Conservation (phyloP, 2,888 invertebrate genomes). For the Diarsia dahlii region DNA sequence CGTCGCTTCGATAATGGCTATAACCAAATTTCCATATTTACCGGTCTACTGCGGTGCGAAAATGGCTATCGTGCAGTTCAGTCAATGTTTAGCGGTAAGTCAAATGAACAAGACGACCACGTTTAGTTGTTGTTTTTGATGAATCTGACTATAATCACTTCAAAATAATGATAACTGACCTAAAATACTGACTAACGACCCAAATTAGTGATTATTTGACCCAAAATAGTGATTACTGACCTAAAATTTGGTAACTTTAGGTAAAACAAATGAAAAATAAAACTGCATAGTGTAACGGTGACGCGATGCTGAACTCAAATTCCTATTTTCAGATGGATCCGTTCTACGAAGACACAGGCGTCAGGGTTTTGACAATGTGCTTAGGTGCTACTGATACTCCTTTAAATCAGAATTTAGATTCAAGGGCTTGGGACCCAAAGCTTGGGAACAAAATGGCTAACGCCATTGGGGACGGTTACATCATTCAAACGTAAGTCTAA, state of each 20-base stretch:
- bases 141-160: background rate
- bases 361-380: constrained; percentile 72
- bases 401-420: constrained; percentile 65
- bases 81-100: constrained; percentile 54
- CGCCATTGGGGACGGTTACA: background rate
- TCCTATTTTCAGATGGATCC: constrained; percentile 66
- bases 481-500: constrained; percentile 62
- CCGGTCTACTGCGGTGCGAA: constrained; percentile 76
- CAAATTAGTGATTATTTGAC: too few species aligned
- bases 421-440: constrained; percentile 56
- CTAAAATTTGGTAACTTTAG: background rate
- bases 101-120: background rate
- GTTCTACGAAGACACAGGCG: constrained; percentile 68
- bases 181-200: background rate
- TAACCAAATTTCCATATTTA: constrained; percentile 56
- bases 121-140: background rate
- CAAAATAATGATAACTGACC: background rate
- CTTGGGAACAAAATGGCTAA: constrained; percentile 40
- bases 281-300: background rate
- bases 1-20: constrained; percentile 71
- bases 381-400: constrained; percentile 74
- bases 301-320: background rate
- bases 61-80: constrained; percentile 54
- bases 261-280: background rate
- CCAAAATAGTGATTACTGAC: background rate